A percentile compares a stretch with the other conserved stretches of the same genome.
These are phyloP conservation scores for Trichogramma evanescens DNA, from an alignment of 2,888 invertebrate genomes.

Conservation along the genomic window DNA sequence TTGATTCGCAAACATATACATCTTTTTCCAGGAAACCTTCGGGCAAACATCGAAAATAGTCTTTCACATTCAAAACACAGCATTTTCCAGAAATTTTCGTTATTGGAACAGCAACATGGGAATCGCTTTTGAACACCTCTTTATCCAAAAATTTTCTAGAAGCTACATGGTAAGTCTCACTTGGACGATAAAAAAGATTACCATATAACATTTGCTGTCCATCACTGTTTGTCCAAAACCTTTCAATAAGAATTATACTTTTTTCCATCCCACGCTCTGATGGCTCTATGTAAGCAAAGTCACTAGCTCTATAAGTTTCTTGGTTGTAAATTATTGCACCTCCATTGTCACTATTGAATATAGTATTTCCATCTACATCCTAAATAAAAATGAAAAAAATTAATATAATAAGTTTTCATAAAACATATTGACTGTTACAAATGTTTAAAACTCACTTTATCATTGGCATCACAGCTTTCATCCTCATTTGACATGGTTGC, in stretches of 20 bases:
- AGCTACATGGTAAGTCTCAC: conserved; percentile 92
- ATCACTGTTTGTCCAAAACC: conserved; percentile 78
- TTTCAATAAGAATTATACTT: conserved; percentile 79
- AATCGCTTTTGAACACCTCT: conserved; percentile 93
- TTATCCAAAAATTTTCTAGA: conserved; percentile 93
- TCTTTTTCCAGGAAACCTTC: conserved; percentile 86
- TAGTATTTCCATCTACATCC: conserved; percentile 35
- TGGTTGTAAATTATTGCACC: conserved; percentile 68
- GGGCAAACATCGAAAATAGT: conserved; percentile 85
- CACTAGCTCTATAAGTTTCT: conserved; percentile 72
- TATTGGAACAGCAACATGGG: conserved; percentile 75
- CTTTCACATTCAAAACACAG: conserved; percentile 87
- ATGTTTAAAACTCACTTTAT: conserved; percentile 33
- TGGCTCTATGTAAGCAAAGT: conserved; percentile 84
- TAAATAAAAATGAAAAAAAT: conserved; percentile 26
- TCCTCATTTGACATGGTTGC: conserved; percentile 60
- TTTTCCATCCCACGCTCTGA: conserved; percentile 62
- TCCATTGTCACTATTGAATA: conserved; percentile 48
- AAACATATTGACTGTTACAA: conserved; percentile 15
- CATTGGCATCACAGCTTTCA: conserved; percentile 52
- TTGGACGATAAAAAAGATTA: conserved; percentile 85
- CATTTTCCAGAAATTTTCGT: conserved; percentile 83
- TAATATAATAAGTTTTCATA: background rate
- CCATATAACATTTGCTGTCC: conserved; percentile 84
- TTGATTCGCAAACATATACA: conserved; percentile 93